A percentile compares a stretch with the other conserved stretches of the same genome.
phyloP scores from a whole-genome alignment of 1,140 invertebrate species.

The Metopolophium dirhodum region DNA sequence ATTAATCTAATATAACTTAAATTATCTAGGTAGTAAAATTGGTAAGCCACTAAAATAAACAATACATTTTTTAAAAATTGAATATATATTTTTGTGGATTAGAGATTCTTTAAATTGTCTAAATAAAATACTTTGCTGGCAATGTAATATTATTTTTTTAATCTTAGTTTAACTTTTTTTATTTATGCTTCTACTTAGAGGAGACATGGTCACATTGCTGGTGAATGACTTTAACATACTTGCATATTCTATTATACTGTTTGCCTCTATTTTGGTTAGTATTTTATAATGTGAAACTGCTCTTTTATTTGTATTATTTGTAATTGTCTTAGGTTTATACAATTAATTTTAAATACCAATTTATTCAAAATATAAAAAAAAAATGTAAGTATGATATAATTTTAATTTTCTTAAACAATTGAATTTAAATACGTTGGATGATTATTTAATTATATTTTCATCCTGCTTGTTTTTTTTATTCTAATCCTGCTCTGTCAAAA shows the following conservation, averaged over 20 bases:
- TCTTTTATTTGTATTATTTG: background rate
- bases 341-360: background rate
- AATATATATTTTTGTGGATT: background rate
- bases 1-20: background rate
- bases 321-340: background rate
- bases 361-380: background rate
- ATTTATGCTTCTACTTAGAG: background rate
- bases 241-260: background rate
- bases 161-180: background rate
- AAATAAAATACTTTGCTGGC: background rate
- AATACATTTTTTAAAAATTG: background rate
- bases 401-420: background rate
- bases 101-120: background rate
- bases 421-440: background rate
- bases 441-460: conserved; percentile 20
- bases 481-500: background rate
- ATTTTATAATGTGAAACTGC: background rate
- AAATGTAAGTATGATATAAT: background rate
- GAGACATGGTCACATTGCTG: background rate
- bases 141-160: background rate
- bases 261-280: background rate
- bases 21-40: background rate
- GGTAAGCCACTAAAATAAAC: background rate
- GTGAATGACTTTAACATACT: background rate
- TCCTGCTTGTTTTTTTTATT: background rate